Evolutionary conservation across 2,888 invertebrate species (phyloP).

Genomic region (Podotricha telesiphe): DNA sequence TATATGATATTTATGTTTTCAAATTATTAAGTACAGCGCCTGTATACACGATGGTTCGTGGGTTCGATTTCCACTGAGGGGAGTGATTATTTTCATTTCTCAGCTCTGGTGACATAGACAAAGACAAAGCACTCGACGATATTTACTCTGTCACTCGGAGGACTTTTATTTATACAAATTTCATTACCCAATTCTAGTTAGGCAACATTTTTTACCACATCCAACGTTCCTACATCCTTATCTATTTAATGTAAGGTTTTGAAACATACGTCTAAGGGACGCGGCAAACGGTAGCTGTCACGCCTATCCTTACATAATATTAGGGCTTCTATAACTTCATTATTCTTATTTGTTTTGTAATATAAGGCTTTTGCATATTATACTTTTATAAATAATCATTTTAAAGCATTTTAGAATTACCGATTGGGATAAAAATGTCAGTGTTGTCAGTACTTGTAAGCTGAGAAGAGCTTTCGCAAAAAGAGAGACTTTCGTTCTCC

Average conservation of each 20-base stretch:
- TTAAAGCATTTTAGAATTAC: background rate
- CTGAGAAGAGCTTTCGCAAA: too few relatives aligned
- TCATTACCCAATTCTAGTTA: too few relatives aligned
- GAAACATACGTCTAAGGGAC: conserved; percentile 41
- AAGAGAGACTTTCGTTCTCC: too few relatives aligned
- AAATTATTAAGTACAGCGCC: background rate
- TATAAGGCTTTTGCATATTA: background rate
- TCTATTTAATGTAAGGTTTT: conserved; percentile 37
- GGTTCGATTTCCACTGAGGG: background rate
- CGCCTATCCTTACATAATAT: conserved; percentile 35
- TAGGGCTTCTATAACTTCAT: too few relatives aligned
- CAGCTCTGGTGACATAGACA: background rate
- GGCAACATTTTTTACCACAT: conserved; percentile 27
- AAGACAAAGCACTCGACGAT: background rate
- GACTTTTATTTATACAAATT: too few relatives aligned
- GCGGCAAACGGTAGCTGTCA: conserved; percentile 46
- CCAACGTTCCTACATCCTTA: conserved; percentile 32
- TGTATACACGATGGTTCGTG: background rate
- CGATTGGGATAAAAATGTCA: background rate
- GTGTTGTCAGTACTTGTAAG: background rate
- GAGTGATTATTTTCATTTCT: background rate
- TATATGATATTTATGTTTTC: background rate
- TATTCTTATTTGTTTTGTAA: background rate
- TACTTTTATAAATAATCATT: background rate
- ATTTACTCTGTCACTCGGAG: too few relatives aligned